Evolutionary conservation across 2,888 invertebrate genomes (phyloP).

Genomic region (Quadroppia sp.): DNA sequence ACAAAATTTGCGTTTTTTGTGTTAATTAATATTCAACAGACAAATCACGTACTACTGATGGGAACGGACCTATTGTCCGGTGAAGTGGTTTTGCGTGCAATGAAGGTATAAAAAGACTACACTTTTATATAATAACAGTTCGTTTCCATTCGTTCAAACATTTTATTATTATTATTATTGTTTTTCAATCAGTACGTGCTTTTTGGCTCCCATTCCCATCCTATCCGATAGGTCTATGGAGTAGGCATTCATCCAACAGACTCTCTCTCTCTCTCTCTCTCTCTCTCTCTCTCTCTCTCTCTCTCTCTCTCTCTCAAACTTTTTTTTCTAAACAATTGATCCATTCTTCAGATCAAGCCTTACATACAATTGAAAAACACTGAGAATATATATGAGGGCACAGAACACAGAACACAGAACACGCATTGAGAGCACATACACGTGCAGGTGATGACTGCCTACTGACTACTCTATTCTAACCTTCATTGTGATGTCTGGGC

Average conservation of each 20-base stretch:
- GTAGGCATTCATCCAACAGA: neutral
- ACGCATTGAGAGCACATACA: neutral
- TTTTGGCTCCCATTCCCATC: neutral
- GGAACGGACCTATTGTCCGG: neutral
- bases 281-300: neutral
- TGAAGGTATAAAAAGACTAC: neutral
- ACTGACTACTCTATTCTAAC: neutral
- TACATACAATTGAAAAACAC: neutral
- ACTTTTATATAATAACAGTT: neutral
- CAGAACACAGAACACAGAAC: neutral
- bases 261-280: neutral
- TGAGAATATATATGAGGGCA: neutral
- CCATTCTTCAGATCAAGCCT: conserved; percentile 1
- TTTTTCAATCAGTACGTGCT: conserved; percentile 30
- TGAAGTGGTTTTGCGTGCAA: neutral
- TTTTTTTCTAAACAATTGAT: neutral
- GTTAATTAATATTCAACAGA: conserved; percentile 16
- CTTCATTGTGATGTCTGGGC: neutral
- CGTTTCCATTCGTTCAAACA: neutral
- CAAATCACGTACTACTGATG: conserved; percentile 6
- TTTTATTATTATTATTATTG: conserved; percentile 21
- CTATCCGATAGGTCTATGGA: neutral
- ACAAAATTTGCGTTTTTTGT: neutral
- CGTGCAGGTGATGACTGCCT: neutral
- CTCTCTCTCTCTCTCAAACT: neutral